Base-by-base conservation (phyloP, 2,113 vertebrate species). In the Halcyon senegalensis region DNA sequence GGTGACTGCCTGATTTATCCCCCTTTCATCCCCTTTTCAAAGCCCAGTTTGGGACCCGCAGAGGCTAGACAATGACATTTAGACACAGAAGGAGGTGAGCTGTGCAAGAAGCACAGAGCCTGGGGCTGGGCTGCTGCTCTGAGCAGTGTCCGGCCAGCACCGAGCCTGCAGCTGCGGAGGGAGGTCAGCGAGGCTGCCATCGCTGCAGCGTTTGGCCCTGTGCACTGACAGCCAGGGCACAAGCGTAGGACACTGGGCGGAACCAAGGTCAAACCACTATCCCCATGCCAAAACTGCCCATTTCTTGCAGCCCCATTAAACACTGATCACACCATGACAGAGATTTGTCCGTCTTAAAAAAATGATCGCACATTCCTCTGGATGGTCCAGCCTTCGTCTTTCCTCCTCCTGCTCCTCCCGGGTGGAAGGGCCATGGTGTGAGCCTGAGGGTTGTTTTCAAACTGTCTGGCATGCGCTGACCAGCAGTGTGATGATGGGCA, bases 381-480 rank as follows among this genome's bases (percentile, higher is more conserved):
- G 60, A 25, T 0, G 0, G 67, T 15, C 39, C 28, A 60, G 60
- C 68, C 75, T 48, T 74, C 1, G 1, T 14, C 60, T 8, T 30
- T 50, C 41, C 53, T 59, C 33, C 37, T 60, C 39, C 48, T 53
- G 23, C 37, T 68, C 53, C 56, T 53, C 67, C 39, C 60, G 20
- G 44, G 33, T 2, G 2, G 46, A 76, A 60, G 28, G 55, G 39
- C 33, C 1, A 1, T 30, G 20, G 53, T 2, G 1, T 8, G 16
- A 55, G 37, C 70, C n/a, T 1, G 18, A 24, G 37, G 46, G 19
- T 5, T 53, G 25, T 39, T 44, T 44, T 75, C 82, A 44, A 51
- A 37, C 43, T 9, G 41, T 3, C 37, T 0, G 0, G 23, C 55
- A 21, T 1, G 20, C 14, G 13, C 33, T 2, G 19, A 35, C 28